Conservation (phyloP, 2,113 vertebrate genomes). For the Pholis gunnellus region DNA sequence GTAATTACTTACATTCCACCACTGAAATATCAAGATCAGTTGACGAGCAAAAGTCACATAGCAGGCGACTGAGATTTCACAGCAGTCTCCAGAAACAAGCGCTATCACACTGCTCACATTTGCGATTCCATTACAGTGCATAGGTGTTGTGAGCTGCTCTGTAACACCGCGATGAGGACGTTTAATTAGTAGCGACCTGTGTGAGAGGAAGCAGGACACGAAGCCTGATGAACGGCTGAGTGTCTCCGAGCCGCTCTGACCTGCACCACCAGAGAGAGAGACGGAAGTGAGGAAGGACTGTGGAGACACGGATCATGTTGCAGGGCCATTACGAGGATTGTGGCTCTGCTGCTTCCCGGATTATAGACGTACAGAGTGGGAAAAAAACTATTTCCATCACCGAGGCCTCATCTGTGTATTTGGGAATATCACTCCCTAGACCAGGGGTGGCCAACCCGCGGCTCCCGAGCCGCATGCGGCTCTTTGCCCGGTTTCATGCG, state of each 20-base stretch:
- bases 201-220: background rate
- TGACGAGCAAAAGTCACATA: background rate
- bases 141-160: conserved; percentile 17
- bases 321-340: conserved; percentile 28
- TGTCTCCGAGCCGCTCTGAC: conserved; percentile 31
- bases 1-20: background rate
- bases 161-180: conserved; percentile 19
- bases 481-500: too few species aligned
- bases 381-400: conserved; percentile 29
- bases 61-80: background rate
- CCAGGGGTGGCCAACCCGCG: too few species aligned
- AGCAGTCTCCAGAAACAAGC: background rate
- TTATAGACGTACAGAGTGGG: background rate
- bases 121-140: background rate
- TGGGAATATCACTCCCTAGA: conserved; percentile 19
- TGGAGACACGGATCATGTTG: conserved; percentile 31
- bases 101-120: background rate
- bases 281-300: conserved; percentile 21
- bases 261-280: conserved; percentile 7
- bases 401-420: background rate
- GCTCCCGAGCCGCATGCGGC: too few species aligned
- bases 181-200: conserved; percentile 66
- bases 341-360: conserved; percentile 18
- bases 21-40: background rate
- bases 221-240: conserved; percentile 28